Base-by-base conservation (phyloP, 2,888 invertebrate species). In the Erebia epiphron region DNA sequence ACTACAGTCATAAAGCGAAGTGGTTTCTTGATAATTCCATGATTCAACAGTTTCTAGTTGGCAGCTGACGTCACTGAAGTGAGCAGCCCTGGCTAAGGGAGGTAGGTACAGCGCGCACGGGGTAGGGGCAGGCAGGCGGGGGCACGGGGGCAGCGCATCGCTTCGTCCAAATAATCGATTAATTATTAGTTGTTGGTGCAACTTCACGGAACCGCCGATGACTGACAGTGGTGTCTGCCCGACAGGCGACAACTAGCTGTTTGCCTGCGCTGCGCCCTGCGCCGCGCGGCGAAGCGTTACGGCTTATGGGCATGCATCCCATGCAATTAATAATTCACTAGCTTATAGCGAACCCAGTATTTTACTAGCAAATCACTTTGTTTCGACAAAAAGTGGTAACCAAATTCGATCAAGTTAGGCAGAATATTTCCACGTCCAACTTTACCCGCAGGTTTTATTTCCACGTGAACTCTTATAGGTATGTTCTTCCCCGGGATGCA, bases 11-110 rank as follows among this genome's bases (percentile, higher is more conserved):
- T 57, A 7, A 57, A 11, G 11, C 26, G 26, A 21, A 57, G 57
- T 26, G 57, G 13, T 57, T 57, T 7, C 41, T 41, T 41, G 7
- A 60, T n/a, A 43, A 8, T 3, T 1, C 16, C 41, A 41, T 60
- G 60, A 43, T n/a, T 60, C 41, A n/a, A 41, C 60, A 60, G 41
- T 57, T 57, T 60, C 43, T n/a, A 41, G 10, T n/a, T 3, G 16
- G 41, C 1, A 18, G 18, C 52, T 58, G 58, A 41, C 58, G 58
- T 58, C 35, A 14, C 8, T 35, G 35, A 16, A 11, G 54, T 9
- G 3, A 16, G 11, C 11, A 2, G 21, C 46, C 46, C 13, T 11
- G 3, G 46, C 49, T 14, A 13, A 14, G 49, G 49, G 1, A 4
- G 5, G 49, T 13, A 4, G 14, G 14, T 49, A 49, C 54, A 9